Evolutionary conservation across 2,113 vertebrate species (phyloP).

Genomic region (Micromys minutus): DNA sequence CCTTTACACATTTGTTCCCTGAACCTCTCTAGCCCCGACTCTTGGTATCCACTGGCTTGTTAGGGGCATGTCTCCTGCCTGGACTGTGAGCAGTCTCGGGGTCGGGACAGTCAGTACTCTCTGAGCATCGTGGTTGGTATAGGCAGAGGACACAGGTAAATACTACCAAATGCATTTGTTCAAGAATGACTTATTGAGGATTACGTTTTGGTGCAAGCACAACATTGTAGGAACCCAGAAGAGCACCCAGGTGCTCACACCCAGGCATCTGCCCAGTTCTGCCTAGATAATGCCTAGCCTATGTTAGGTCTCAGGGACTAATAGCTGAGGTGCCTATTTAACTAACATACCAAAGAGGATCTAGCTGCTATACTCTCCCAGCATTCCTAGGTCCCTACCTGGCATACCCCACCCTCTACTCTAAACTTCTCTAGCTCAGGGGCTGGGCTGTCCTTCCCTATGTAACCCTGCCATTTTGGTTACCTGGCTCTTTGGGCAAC

Average conservation of each 20-base stretch:
- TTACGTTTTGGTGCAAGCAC: background rate
- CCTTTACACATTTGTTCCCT: background rate
- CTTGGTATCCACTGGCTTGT: too few relatives aligned
- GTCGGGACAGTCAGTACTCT: background rate
- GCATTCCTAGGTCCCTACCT: background rate
- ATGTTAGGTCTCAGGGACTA: background rate
- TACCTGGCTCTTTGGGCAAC: background rate
- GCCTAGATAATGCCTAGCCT: background rate
- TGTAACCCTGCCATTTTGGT: background rate
- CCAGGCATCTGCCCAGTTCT: accelerated
- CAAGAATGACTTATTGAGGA: background rate
- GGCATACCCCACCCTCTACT: too few relatives aligned
- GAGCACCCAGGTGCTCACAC: background rate
- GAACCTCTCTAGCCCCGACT: background rate
- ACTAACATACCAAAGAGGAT: background rate
- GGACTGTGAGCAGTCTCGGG: background rate
- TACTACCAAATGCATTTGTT: background rate
- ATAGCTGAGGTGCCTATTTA: background rate
- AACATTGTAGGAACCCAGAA: background rate
- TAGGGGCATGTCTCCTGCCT: background rate
- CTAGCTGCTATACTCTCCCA: background rate
- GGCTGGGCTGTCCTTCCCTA: background rate
- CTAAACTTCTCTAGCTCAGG: background rate
- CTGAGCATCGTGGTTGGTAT: background rate
- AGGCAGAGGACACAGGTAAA: background rate